phyloP scores from a whole-genome alignment of 2,888 invertebrate genomes.

The Nycteola revayana region DNA sequence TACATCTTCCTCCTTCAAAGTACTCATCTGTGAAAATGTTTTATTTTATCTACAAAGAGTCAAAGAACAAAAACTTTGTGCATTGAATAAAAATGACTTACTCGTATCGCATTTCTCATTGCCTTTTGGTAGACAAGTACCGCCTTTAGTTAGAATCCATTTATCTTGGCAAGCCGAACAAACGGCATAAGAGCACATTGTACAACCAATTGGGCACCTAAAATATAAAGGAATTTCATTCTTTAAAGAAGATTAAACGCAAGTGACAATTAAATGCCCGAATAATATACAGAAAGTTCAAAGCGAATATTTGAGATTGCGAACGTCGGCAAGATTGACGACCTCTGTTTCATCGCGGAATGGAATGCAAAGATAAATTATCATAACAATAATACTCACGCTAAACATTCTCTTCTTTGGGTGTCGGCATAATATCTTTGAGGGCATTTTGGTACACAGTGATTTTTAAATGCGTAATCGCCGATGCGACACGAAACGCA shows the following conservation, averaged over 20 bases:
- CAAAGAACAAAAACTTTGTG: background rate
- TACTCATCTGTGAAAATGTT: conserved; percentile 85
- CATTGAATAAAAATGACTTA: conserved; percentile 65
- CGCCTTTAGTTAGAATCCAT: conserved; percentile 88
- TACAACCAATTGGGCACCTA: conserved; percentile 89
- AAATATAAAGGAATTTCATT: conserved; percentile 35
- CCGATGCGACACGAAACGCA: conserved; percentile 91
- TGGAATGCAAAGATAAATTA: conserved; percentile 42
- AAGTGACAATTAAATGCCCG: conserved; percentile 25
- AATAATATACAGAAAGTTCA: conserved; percentile 19
- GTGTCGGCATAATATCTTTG: conserved; percentile 88
- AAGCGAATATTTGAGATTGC: conserved; percentile 31
- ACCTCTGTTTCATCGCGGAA: conserved; percentile 32
- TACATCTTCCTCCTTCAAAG: conserved; percentile 88
- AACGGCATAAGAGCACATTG: conserved; percentile 86
- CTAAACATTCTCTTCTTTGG: conserved; percentile 89
- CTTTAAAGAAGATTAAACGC: conserved; percentile 22
- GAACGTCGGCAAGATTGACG: conserved; percentile 31
- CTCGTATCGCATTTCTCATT: conserved; percentile 89
- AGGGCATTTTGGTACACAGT: conserved; percentile 88
- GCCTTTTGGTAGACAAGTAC: conserved; percentile 87
- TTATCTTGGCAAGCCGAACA: conserved; percentile 89
- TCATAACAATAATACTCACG: conserved; percentile 64
- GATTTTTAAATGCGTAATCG: conserved; percentile 86
- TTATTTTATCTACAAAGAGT: background rate